Percentiles rank a stretch among this genome's conserved stretches.
Conservation (phyloP, 1,140 invertebrate species). For the Brachionus manjavacas region DNA sequence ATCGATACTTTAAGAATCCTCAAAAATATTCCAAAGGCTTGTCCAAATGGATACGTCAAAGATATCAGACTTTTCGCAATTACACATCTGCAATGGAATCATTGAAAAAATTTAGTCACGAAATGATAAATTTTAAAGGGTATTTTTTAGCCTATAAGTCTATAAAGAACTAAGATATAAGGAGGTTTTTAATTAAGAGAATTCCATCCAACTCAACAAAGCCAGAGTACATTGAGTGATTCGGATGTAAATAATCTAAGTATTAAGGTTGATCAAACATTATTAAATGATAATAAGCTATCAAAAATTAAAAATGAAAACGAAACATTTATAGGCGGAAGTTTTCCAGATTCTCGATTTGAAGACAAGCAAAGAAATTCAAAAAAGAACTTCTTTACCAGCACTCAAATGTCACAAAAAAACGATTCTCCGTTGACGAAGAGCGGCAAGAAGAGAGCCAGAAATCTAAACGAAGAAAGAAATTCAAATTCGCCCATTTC, state of each 20-base stretch:
- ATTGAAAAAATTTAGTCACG: constrained; percentile 27
- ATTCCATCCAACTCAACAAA: background rate
- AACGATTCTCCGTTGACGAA: background rate
- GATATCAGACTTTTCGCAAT: background rate
- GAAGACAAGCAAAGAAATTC: background rate
- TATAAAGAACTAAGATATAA: background rate
- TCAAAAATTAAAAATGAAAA: background rate
- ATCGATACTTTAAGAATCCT: constrained; percentile 56
- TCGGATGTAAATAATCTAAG: background rate
- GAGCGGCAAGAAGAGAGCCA: background rate
- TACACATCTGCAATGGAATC: background rate
- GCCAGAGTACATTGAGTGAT: background rate
- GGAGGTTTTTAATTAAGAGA: background rate
- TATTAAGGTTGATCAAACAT: background rate
- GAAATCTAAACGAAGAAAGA: background rate
- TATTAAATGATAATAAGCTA: background rate
- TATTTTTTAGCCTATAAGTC: background rate
- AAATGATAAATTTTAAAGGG: constrained; percentile 30
- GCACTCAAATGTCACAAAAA: background rate
- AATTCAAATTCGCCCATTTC: background rate
- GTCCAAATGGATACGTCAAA: constrained; percentile 28
- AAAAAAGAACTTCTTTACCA: constrained; percentile 17
- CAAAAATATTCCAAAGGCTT: constrained; percentile 39
- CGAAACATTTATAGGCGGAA: background rate
- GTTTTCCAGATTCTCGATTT: background rate